Percentiles rank a stretch among this genome's conserved stretches.
These are phyloP conservation scores for Megalops cyprinoides DNA, from an alignment of 2,797 vertebrate species.

Conservation along the genomic window DNA sequence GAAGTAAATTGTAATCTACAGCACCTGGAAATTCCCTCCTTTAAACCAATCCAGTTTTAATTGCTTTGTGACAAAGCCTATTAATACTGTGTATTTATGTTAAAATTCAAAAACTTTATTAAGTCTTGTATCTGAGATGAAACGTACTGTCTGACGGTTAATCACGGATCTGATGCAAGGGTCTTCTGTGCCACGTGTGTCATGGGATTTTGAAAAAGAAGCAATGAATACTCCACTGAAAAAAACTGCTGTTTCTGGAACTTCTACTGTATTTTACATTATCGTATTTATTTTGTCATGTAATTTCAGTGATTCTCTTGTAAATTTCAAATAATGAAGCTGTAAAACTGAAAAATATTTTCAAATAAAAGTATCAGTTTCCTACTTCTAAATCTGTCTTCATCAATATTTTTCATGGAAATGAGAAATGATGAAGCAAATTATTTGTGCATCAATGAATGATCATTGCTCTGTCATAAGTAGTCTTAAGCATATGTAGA, in stretches of 20 bases:
- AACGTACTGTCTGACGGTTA: not conserved
- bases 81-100: slow-evolving; percentile 10
- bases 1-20: not conserved
- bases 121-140: not conserved
- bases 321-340: not conserved
- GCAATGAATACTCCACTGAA: too few relatives aligned
- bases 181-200: not conserved
- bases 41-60: not conserved
- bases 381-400: not conserved
- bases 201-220: not conserved
- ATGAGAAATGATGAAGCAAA: not conserved
- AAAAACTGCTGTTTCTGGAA: not conserved
- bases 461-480: too few relatives aligned
- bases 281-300: not conserved
- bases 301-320: not conserved
- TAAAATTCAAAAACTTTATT: not conserved
- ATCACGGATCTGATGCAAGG: not conserved
- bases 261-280: not conserved
- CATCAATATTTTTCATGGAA: not conserved
- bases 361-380: not conserved
- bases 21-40: not conserved
- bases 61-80: slow-evolving; percentile 9
- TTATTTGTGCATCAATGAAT: not conserved
- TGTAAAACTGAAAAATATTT: not conserved
- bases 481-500: too few relatives aligned